A percentile compares a stretch with the other conserved stretches of the same genome.
Conservation (phyloP, 92 coral and sea anemone genomes). For the Chrysogorgia sp. region DNA sequence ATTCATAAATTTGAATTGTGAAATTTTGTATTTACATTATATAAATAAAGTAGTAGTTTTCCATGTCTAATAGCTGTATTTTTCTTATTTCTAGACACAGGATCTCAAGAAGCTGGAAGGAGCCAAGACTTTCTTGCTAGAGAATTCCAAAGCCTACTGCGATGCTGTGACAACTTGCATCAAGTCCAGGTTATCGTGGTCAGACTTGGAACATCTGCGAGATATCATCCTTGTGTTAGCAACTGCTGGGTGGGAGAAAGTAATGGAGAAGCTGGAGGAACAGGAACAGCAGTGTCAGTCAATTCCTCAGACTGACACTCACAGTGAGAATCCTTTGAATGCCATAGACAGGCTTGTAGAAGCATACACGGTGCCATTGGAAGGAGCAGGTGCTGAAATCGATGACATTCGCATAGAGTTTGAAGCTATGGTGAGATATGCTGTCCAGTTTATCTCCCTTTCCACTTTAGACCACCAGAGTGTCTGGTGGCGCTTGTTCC, state of each 20-base stretch:
- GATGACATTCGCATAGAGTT: conserved; percentile 29
- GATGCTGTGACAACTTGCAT: conserved; percentile 39
- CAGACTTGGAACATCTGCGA: conserved; percentile 38
- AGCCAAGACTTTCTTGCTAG: conserved; percentile 36
- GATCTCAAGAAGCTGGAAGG: conserved; percentile 34
- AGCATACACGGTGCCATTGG: conserved; percentile 37
- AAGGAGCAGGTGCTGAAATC: conserved; percentile 42
- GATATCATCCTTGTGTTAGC: conserved; percentile 51
- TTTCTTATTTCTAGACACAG: conserved; percentile 31
- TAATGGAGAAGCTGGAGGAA: conserved; percentile 32
- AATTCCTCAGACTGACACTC: conserved; percentile 22
- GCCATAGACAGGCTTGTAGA: conserved; percentile 34
- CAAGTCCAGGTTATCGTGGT: conserved; percentile 45
- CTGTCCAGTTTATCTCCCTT: conserved; percentile 51
- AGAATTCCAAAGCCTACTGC: conserved; percentile 29
- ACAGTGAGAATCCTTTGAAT: conserved; percentile 32
- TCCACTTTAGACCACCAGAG: conserved; percentile 67
- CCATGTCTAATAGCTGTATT: conserved; percentile 11
- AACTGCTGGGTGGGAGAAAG: conserved; percentile 72
- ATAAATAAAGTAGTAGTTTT: no score
- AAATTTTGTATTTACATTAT: not conserved
- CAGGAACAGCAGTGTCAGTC: conserved; percentile 7
- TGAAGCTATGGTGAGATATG: conserved; percentile 33
- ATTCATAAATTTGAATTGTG: conserved; percentile 9
- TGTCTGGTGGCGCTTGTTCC: conserved; percentile 72